Conservation (phyloP, 1,140 invertebrate genomes). For the Chionoecetes opilio region DNA sequence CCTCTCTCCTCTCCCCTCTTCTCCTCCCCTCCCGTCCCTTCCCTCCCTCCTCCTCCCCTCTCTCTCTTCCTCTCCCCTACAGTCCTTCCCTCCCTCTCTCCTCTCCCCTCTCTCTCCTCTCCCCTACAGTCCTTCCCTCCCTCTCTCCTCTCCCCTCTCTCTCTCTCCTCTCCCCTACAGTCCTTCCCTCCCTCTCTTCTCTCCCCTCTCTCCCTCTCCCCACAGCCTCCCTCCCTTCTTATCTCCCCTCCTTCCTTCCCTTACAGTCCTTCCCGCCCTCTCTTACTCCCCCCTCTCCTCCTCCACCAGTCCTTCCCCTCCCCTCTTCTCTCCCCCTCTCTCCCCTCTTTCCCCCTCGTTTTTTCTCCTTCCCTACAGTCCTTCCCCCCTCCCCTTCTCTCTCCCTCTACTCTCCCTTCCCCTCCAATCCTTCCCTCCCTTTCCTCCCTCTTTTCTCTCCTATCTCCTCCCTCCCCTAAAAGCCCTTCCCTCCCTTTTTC, state of each 20-base stretch:
- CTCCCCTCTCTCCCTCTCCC: too few relatives aligned
- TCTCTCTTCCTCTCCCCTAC: neutral
- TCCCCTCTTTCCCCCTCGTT: neutral
- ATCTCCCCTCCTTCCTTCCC: neutral
- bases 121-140: neutral
- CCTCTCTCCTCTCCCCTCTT: neutral
- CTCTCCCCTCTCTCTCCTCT: neutral
- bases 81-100: neutral
- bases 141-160: neutral
- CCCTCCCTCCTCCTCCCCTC: neutral
- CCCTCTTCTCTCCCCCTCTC: neutral
- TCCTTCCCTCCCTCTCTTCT: neutral
- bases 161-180: neutral
- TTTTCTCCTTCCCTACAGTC: neutral
- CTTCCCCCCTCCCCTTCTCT: neutral
- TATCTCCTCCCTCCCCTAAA: neutral
- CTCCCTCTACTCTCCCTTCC: neutral
- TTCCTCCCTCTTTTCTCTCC: neutral
- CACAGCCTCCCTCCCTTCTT: neutral
- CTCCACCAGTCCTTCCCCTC: neutral
- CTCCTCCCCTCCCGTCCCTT: neutral
- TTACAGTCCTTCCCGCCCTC: too few relatives aligned
- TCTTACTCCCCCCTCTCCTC: neutral
- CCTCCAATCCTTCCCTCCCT: neutral
- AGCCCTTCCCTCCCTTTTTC: neutral